phyloP scores from a whole-genome alignment of 2,113 vertebrate genomes.

The Barnardius zonarius region DNA sequence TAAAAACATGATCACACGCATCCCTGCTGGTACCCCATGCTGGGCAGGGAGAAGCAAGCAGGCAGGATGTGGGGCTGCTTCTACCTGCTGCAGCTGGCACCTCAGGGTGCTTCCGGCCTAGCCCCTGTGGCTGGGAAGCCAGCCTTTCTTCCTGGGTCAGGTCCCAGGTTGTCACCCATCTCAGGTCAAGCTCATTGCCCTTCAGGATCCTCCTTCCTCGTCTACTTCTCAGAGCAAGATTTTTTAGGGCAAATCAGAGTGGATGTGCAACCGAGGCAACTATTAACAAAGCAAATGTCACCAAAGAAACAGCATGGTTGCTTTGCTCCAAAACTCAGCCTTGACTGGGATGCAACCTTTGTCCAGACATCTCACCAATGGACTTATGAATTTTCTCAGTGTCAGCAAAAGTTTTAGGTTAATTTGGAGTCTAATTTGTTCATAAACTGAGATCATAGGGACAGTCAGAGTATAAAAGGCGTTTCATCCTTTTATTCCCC shows the following conservation, averaged over 20 bases:
- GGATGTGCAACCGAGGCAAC: accelerated
- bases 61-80: not conserved
- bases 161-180: not conserved
- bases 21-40: not conserved
- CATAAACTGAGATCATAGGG: not conserved
- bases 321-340: not conserved
- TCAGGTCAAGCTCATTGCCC: not conserved
- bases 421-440: not conserved
- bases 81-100: not conserved
- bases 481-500: accelerated
- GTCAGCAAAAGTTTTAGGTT: not conserved
- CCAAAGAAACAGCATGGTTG: not conserved
- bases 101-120: not conserved
- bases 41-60: not conserved
- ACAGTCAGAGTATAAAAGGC: not conserved
- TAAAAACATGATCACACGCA: accelerated
- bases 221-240: not conserved
- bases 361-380: not conserved
- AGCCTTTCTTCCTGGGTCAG: not conserved
- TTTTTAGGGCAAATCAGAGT: not conserved
- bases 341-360: not conserved
- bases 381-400: not conserved
- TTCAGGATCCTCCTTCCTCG: not conserved
- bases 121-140: not conserved
- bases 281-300: not conserved